These are phyloP conservation scores for Cheilosia vernalis DNA, from an alignment of 2,888 invertebrate species.

Conservation along the genomic window DNA sequence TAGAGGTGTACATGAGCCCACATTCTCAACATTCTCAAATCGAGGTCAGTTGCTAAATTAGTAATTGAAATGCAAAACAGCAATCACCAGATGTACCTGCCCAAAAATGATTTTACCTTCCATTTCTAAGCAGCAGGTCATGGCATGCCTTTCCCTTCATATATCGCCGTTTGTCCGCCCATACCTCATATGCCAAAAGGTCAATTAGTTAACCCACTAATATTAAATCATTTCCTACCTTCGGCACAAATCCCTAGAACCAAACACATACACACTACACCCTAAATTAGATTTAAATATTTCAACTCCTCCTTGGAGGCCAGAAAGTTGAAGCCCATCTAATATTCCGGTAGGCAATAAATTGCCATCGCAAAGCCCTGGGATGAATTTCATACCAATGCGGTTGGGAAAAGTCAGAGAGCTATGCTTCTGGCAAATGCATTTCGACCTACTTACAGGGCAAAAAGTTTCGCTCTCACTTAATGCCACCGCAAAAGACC, in stretches of 20 bases:
- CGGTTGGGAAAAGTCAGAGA: slow-evolving; percentile 16
- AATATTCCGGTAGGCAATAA: slow-evolving; percentile 62
- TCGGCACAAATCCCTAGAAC: background rate
- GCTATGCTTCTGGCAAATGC: slow-evolving; percentile 47
- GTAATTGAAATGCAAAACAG: too few species aligned
- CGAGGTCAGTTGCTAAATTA: too few species aligned
- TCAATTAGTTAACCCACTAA: slow-evolving; percentile 21
- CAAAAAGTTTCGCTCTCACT: slow-evolving; percentile 21
- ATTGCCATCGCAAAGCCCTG: slow-evolving; percentile 57
- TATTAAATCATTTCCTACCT: slow-evolving; percentile 39
- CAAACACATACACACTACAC: slow-evolving; percentile 6
- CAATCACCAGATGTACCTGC: too few species aligned
- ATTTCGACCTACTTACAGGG: slow-evolving; percentile 47
- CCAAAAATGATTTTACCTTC: background rate
- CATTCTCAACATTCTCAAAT: too few species aligned
- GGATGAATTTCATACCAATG: slow-evolving; percentile 32
- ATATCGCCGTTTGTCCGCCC: background rate
- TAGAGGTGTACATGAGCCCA: too few species aligned
- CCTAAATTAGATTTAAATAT: slow-evolving; percentile 55
- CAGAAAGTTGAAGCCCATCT: slow-evolving; percentile 45
- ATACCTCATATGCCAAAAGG: background rate
- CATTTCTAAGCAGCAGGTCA: background rate
- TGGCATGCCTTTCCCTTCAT: background rate
- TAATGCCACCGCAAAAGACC: slow-evolving; percentile 57
- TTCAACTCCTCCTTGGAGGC: slow-evolving; percentile 36